phyloP scores from a whole-genome alignment of 1,140 invertebrate species.

The Drosophila busckii region DNA sequence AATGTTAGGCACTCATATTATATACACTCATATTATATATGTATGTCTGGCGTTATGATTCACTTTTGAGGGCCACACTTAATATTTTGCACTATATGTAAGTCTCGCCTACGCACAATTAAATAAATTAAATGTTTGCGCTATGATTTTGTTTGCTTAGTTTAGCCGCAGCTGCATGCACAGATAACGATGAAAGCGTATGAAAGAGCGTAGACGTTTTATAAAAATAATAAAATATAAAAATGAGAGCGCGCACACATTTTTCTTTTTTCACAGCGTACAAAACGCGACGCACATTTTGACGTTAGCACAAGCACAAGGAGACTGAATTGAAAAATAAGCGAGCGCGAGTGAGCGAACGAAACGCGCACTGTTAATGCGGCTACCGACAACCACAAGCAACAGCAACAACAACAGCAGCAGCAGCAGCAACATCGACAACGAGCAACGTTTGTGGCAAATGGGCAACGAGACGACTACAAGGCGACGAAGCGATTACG shows the following conservation, averaged over 20 bases:
- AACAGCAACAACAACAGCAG: slow-evolving; percentile 3
- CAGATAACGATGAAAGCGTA: neutral
- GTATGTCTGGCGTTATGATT: too few relatives aligned
- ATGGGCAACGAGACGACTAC: slow-evolving; percentile 44
- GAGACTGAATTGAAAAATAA: slow-evolving; percentile 68
- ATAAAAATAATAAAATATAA: too few relatives aligned
- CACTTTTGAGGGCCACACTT: too few relatives aligned
- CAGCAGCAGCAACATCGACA: slow-evolving; percentile 6
- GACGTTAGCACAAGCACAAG: slow-evolving; percentile 74
- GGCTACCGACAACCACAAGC: slow-evolving; percentile 13
- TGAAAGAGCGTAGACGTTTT: too few relatives aligned
- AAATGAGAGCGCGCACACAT: slow-evolving; percentile 19
- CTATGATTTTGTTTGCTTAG: neutral
- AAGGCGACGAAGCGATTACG: slow-evolving; percentile 35
- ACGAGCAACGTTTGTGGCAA: too few relatives aligned
- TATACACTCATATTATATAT: too few relatives aligned
- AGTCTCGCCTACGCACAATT: too few relatives aligned
- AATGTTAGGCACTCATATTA: too few relatives aligned
- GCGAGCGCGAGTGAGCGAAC: slow-evolving; percentile 35
- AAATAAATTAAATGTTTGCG: too few relatives aligned
- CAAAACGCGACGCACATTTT: slow-evolving; percentile 68
- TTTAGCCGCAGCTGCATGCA: neutral
- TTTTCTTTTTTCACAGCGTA: slow-evolving; percentile 29
- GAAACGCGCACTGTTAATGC: slow-evolving; percentile 18
- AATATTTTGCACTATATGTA: too few relatives aligned